Evolutionary conservation across 1,140 invertebrate species (phyloP), one percentile per base, ranked within the genome.

Genomic region (Belonocnema kinseyi): DNA sequence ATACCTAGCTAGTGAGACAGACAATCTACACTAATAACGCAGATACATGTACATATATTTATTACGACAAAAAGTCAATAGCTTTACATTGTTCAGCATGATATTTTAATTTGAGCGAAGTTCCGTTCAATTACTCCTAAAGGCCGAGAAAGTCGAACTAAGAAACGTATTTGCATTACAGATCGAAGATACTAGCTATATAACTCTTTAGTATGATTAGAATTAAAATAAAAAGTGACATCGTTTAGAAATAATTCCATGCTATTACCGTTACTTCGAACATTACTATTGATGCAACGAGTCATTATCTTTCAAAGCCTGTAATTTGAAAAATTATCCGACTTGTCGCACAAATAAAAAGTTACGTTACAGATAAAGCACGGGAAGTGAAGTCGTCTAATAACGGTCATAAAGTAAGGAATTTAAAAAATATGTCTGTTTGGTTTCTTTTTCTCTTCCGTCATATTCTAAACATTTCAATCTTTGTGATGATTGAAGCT

Each of bases 141-240:
- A 66, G 40, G 26, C 26, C 17, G 8, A 10, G 19, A 10, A 12
- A 40, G 40, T 66, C 13, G 61, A 66, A 16, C 61, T 40, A 66
- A 66, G n/a, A 66, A 21, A 26, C 26, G 33, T 66, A 66, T 66
- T 66, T 66, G 26, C 26, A 66, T 66, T 66, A 61, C 16, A 46
- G 61, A 66, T 66, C 33, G 40, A 66, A 66, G 61, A 66, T 66
- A 66, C 26, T 46, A 40, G 40, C 21, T n/a, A n/a, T 26, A 66
- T 66, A 66, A 66, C 40, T 66, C 26, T 66, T 16, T 10, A 66
- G 61, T 66, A 66, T 66, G 61, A 66, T 66, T 66, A 66, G 61
- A 66, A 66, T 66, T 66, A 66, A 40, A 66, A 66, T 66, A 66
- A 66, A 66, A 66, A 66, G 61, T 66, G 61, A 66, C 61, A 66